Conservation (phyloP, 2,113 vertebrate genomes). For the Tachuris rubrigastra region DNA sequence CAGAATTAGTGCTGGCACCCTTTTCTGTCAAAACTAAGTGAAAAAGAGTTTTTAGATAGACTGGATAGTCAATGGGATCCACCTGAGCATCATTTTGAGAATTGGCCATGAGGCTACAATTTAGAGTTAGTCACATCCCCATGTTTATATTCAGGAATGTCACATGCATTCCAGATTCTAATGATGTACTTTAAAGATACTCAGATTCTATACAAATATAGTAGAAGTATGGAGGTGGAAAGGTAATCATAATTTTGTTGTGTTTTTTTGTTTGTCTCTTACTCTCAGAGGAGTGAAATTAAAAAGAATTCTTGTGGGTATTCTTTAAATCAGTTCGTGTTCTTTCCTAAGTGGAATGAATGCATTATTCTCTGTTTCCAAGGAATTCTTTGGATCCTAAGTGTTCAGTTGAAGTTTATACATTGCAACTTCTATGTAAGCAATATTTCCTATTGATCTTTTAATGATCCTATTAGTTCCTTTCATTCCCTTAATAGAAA, state of each 20-base stretch:
- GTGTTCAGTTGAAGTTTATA: constrained; percentile 9
- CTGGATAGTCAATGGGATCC: not conserved
- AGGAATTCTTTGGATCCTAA: constrained; percentile 24
- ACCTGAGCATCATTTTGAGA: not conserved
- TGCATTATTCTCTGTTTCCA: not conserved
- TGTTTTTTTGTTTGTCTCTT: constrained; percentile 3
- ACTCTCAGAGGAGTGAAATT: not conserved
- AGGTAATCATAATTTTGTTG: not conserved
- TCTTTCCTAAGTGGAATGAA: constrained; percentile 15
- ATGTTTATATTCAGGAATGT: not conserved
- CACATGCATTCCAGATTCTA: not conserved
- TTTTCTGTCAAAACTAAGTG: not conserved
- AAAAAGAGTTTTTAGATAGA: not conserved
- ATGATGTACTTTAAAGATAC: not conserved
- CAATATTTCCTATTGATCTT: constrained; percentile 64
- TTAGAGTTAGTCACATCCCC: not conserved
- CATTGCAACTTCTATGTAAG: constrained; percentile 36
- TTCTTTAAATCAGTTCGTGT: constrained; percentile 15
- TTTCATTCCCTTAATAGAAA: constrained; percentile 65
- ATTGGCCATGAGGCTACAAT: not conserved
- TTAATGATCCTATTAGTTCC: constrained; percentile 58
- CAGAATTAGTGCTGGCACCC: not conserved
- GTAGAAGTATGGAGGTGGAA: not conserved
- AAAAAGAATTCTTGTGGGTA: not conserved
- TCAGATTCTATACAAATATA: not conserved